Evolutionary conservation across 2,888 invertebrate genomes (phyloP), one percentile per base, ranked within the genome.

Genomic region (Micoletzkya japonica): DNA sequence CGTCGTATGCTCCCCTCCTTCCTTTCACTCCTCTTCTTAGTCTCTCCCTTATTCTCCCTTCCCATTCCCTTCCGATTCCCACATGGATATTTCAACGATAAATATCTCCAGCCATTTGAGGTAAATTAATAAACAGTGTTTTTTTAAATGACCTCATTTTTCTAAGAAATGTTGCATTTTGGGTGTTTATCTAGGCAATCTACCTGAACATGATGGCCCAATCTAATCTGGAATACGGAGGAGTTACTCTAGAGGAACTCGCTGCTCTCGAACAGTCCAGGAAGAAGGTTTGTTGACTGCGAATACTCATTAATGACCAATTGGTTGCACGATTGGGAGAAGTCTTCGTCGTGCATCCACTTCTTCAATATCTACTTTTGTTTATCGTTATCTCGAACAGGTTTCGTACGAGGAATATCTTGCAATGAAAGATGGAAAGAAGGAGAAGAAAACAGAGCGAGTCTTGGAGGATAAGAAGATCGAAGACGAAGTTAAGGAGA

Each of bases 151-250:
- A 39, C 17, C 17, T 17, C 10, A 52, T 52, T 52, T 14, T 52
- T n/a, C 17, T 17, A 52, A 4, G 37, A 26, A 26, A 17, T 14
- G 44, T 10, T 56, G 17, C 14, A 30, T 56, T 26, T 17, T 4
- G 28, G 30, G 17, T n/a, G 30, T 26, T 6, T 17, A 30, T 54
- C 36, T 54, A 66, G 64, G 64, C 64, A 10, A 66, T 66, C 10
- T 66, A 66, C 32, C 64, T 66, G 28, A 66, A 66, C 44, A 36
- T 66, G 2, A 28, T 66, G 24, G 64, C 64, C 28, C 64, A 66
- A 37, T 66, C 64, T 17, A 66, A 66, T 28, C 39, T 66, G 52
- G 64, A 66, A 28, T 44, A 66, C 37, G 54, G 54, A 52, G 64
- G 64, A 28, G 44, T 66, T 28, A 66, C 54, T 20, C 20, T 66